Evolutionary conservation across 2,797 vertebrate genomes (phyloP), one percentile per base, ranked within the genome.

Genomic region (Remorina albescens): DNA sequence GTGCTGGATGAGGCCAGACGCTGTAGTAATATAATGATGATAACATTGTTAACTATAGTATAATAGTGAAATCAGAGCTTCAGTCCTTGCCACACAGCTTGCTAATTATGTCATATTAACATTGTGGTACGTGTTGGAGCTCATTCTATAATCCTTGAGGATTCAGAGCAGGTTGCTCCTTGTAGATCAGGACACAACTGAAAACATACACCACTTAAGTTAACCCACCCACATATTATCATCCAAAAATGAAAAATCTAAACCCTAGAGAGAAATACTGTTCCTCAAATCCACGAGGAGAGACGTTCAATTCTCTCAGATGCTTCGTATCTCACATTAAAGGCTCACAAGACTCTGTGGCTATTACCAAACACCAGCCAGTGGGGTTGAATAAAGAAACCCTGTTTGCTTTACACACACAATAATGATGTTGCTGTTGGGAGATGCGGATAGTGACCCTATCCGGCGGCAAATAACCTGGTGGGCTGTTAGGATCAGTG

Each of bases 361-460:
- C 80, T 87, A 85, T 90, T 90, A 89, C 77, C 73, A 59, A 58
- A 89, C 86, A 86, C 82, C 72, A 65, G 74, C 56, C 26, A 80
- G 82, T 61, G 65, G 74, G 56, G 83, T 65, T 81, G 87, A 81
- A 83, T 78, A 88, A 92, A 93, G 90, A 86, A 69, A 55, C 72
- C 23, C 59, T 94, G 93, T 95, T 94, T 94, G 92, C 88, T 91
- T 59, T 73, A 90, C 85, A 91, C 84, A 91, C 91, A 92, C 74
- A 82, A 82, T 94, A 93, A 95, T 94, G 93, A 93, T 94, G 94
- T 89, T 73, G 86, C 83, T 78, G 79, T 82, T 54, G 41, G 67
- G 81, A 73, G 78, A 76, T 81, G 82, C 71, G 86, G 85, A 86
- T 83, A 76, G 77, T 90, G 66, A 36, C 68, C 77, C 81, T 75